phyloP scores from a whole-genome alignment of 2,888 invertebrate species.

The Tineola bisselliella region DNA sequence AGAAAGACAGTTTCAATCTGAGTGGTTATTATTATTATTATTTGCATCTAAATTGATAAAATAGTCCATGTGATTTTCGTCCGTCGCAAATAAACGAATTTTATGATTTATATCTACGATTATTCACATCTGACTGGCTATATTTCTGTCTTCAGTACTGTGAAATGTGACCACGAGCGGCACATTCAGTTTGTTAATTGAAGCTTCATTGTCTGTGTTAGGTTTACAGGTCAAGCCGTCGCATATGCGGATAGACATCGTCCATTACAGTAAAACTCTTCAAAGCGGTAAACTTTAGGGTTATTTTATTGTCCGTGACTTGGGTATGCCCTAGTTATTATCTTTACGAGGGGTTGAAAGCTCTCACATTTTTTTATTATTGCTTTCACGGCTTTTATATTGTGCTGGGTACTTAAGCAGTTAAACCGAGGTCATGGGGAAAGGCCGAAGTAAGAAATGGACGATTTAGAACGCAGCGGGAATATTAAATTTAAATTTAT shows the following conservation, averaged over 20 bases:
- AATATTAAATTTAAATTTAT: conserved; percentile 14
- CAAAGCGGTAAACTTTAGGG: conserved; percentile 20
- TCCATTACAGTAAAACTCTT: conserved; percentile 15
- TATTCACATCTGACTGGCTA: too few species aligned
- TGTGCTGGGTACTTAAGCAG: conserved; percentile 39
- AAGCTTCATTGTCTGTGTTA: neutral
- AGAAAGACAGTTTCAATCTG: too few species aligned
- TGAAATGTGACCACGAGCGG: neutral
- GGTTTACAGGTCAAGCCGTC: neutral
- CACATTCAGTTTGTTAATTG: neutral
- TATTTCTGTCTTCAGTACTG: neutral
- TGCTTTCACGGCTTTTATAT: conserved; percentile 35
- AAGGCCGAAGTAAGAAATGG: conserved; percentile 34
- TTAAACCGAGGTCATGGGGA: conserved; percentile 33
- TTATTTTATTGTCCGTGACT: conserved; percentile 35
- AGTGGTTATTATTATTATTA: neutral
- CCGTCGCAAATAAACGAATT: conserved; percentile 5
- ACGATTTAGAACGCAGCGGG: conserved; percentile 14
- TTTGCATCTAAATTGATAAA: conserved; percentile 5
- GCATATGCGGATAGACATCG: conserved; percentile 11
- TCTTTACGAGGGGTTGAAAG: conserved; percentile 61
- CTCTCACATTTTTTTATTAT: conserved; percentile 51
- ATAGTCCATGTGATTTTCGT: neutral
- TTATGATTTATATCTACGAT: neutral
- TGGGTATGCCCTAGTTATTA: conserved; percentile 44